Percentiles rank a stretch among this genome's conserved stretches.
These are phyloP conservation scores for Pao palembangensis DNA, from an alignment of 2,113 vertebrate species.

Conservation along the genomic window DNA sequence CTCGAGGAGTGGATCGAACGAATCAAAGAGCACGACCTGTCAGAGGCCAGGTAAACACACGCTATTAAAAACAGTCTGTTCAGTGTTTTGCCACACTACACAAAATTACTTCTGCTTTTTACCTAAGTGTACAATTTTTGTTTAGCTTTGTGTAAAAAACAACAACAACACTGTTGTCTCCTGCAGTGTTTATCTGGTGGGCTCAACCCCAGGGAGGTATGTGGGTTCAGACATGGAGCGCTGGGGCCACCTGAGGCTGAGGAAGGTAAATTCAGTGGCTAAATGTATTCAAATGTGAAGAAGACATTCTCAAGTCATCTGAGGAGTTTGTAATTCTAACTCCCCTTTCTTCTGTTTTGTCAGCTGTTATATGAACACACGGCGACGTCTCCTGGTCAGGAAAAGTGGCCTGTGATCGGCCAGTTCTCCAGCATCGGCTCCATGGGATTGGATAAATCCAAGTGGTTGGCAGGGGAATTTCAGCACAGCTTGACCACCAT, in stretches of 20 bases:
- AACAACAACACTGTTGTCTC: neutral
- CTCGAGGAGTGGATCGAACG: constrained; percentile 85
- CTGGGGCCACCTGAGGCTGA: constrained; percentile 93
- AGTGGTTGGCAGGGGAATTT: constrained; percentile 92
- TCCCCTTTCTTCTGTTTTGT: neutral
- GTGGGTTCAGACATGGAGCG: constrained; percentile 86
- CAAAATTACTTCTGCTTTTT: too few relatives aligned
- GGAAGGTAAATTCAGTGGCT: constrained; percentile 78
- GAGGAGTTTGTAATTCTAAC: too few relatives aligned
- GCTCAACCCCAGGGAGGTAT: constrained; percentile 90
- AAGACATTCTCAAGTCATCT: neutral
- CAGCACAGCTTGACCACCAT: constrained; percentile 82
- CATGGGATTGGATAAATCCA: constrained; percentile 87
- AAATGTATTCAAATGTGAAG: neutral
- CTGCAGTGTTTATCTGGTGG: constrained; percentile 87
- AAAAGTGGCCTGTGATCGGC: constrained; percentile 86
- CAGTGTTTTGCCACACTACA: too few relatives aligned
- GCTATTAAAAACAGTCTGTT: too few relatives aligned
- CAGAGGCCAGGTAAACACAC: constrained; percentile 82
- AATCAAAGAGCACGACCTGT: constrained; percentile 88
- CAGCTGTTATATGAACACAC: constrained; percentile 78
- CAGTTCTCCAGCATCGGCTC: constrained; percentile 99
- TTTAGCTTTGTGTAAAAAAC: too few relatives aligned
- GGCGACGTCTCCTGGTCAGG: constrained; percentile 45
- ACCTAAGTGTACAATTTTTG: too few relatives aligned